phyloP scores from a whole-genome alignment of 1,140 invertebrate species.

The Cataglyphis hispanica region DNA sequence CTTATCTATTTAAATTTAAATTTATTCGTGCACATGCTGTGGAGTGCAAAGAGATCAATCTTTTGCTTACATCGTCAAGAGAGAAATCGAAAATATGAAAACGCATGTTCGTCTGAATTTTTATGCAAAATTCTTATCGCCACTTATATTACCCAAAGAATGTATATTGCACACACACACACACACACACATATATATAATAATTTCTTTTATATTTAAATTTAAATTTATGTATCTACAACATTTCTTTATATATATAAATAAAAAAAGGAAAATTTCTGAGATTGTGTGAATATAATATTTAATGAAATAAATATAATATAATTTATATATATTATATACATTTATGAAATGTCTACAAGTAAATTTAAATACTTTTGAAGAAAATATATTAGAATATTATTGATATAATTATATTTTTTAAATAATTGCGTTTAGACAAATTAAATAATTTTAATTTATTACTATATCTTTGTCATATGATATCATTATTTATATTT shows the following conservation, averaged over 20 bases:
- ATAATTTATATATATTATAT: not conserved
- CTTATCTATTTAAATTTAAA: conserved; percentile 18
- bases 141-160: conserved; percentile 16
- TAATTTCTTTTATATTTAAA: conserved; percentile 43
- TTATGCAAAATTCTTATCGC: conserved; percentile 18
- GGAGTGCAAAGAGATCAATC: conserved; percentile 12
- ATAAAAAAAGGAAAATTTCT: not conserved
- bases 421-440: not conserved
- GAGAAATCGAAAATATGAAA: conserved; percentile 40
- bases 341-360: not conserved
- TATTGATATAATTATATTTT: conserved; percentile 14
- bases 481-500: not conserved
- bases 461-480: too few species aligned
- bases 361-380: not conserved
- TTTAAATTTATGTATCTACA: conserved; percentile 30
- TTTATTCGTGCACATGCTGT: conserved; percentile 29
- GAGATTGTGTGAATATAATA: conserved; percentile 10
- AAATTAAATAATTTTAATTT: not conserved
- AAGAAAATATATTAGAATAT: not conserved
- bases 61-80: conserved; percentile 16
- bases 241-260: not conserved
- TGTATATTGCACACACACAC: not conserved
- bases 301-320: not conserved
- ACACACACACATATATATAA: not conserved
- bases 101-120: not conserved